Evolutionary conservation across 1,140 invertebrate species (phyloP), one percentile per base, ranked within the genome.

Genomic region (Pissodes strobi): DNA sequence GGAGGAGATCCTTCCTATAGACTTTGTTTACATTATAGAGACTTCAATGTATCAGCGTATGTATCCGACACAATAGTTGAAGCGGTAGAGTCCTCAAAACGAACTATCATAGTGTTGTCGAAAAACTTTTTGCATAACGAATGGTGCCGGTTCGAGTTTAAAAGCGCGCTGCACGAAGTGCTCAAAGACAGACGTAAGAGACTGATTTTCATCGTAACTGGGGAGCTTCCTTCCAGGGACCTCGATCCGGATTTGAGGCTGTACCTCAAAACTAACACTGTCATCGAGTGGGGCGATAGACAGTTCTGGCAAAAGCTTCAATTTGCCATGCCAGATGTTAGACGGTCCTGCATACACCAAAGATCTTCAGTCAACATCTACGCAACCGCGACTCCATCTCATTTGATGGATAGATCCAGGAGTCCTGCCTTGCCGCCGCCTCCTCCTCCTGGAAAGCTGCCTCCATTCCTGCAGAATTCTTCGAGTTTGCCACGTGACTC

Each of bases 251-350:
- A 97, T 79, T 84, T 97, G 64, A 83, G 91, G 66, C 85, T 93
- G 69, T 94, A 93, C 81, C 84, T 97, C 63, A 90, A 94, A 71
- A 93, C 91, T 10, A 92, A 92, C 80, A 94, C 92, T 76, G 91
- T 87, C 80, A 88, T 96, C 71, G 89, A 93, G 74, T 95, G 92
- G 90, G 92, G 91, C 57, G 94, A 96, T 81, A 90, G 92, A 76
- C 87, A 91, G 72, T 97, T 97, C 81, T 97, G 94, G 94, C 88
- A 95, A 74, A 96, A 96, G 80, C 82, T 98, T 48, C 86, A 91
- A 71, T 94, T 93, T 73, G 91, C 92, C 17, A 88, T 97, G 87
- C 94, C 94, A 30, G 89, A 92, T 72, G 84, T 87, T 49, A 80
- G 83, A 73, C 81, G 83, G 74, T 70, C 74, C 4, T 85, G 83